Evolutionary conservation across 2,113 vertebrate species (phyloP).

Genomic region (Fukomys damarensis): DNA sequence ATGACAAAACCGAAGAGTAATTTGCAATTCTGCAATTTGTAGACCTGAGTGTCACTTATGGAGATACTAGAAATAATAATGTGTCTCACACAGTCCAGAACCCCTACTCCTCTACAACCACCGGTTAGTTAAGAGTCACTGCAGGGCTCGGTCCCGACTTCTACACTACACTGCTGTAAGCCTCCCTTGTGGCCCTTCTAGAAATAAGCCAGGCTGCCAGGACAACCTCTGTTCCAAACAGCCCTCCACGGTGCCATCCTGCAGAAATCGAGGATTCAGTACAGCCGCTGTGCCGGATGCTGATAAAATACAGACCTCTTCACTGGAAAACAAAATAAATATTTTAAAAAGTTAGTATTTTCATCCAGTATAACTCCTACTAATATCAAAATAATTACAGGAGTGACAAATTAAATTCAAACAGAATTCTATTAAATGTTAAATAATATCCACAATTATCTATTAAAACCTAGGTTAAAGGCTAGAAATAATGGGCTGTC

Average conservation of each 20-base stretch:
- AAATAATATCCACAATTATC: neutral
- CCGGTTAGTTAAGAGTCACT: conserved; percentile 82
- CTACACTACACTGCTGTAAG: conserved; percentile 83
- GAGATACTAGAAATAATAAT: conserved; percentile 80
- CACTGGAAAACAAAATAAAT: conserved; percentile 87
- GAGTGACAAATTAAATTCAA: conserved; percentile 47
- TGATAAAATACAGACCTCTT: conserved; percentile 99
- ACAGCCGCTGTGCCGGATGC: conserved; percentile 97
- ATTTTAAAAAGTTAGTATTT: neutral
- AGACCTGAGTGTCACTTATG: conserved; percentile 81
- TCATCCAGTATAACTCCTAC: neutral
- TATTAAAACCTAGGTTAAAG: neutral
- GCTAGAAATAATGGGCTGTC: neutral
- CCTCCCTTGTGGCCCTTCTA: conserved; percentile 89
- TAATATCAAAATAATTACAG: conserved; percentile 16
- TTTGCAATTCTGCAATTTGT: conserved; percentile 74
- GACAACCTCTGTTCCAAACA: conserved; percentile 96
- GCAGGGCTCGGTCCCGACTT: conserved; percentile 82
- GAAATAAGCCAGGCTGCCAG: conserved; percentile 88
- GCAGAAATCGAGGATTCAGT: conserved; percentile 96
- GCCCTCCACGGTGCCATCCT: conserved; percentile 94
- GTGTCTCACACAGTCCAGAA: conserved; percentile 78
- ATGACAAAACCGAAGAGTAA: conserved; percentile 48
- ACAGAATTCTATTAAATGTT: neutral
- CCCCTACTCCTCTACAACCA: conserved; percentile 78